These are phyloP conservation scores for Stomorhina lunata DNA, from an alignment of 2,888 invertebrate genomes.

Conservation along the genomic window DNA sequence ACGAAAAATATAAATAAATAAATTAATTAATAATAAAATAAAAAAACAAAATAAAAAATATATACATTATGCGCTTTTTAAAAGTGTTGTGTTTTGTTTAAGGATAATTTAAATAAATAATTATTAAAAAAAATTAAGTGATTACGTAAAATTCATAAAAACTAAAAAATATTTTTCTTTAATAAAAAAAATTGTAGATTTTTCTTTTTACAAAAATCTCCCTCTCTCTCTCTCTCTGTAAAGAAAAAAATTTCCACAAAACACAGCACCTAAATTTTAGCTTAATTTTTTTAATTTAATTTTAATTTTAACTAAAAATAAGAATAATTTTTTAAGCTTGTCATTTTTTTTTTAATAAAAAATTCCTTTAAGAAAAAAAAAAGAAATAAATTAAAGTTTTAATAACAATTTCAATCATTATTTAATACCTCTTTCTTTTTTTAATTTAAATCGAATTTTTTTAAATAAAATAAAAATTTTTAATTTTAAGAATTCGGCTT, in stretches of 20 bases:
- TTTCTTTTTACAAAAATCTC: neutral
- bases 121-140: neutral
- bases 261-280: slow-evolving; percentile 51
- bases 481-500: slow-evolving; percentile 17
- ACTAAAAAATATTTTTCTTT: neutral
- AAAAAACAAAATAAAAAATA: neutral
- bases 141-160: neutral
- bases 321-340: neutral
- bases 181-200: neutral
- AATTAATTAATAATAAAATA: neutral
- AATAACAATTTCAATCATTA: neutral
- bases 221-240: neutral
- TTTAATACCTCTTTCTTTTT: neutral
- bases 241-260: slow-evolving; percentile 7
- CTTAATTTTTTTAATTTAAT: slow-evolving; percentile 18
- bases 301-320: too few species aligned
- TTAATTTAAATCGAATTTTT: neutral
- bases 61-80: slow-evolving; percentile 31
- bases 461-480: neutral
- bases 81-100: slow-evolving; percentile 35
- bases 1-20: neutral
- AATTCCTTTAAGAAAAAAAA: neutral
- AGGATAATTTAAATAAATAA: neutral
- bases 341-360: neutral
- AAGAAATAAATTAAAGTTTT: slow-evolving; percentile 2